phyloP scores from a whole-genome alignment of 1,140 invertebrate genomes.

The Wasmannia auropunctata region DNA sequence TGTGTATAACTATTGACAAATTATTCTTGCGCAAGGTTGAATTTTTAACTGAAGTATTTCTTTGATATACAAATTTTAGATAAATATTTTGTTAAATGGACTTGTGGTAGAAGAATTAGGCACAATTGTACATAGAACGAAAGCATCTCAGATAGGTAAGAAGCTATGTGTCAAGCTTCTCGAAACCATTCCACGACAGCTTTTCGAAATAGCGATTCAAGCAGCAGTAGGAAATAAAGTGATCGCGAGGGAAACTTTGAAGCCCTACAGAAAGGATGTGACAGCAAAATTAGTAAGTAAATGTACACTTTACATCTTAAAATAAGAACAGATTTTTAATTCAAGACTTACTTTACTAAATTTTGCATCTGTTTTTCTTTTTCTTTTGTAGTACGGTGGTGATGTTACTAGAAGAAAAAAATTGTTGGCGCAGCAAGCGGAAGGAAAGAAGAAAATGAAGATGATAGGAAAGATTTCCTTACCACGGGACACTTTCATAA shows the following conservation, averaged over 20 bases:
- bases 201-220: slow-evolving; percentile 95
- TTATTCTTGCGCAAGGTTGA: neutral
- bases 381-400: slow-evolving; percentile 96
- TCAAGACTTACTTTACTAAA: slow-evolving; percentile 47
- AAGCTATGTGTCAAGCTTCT: slow-evolving; percentile 92
- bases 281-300: slow-evolving; percentile 94
- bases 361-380: slow-evolving; percentile 74
- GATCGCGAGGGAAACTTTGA: slow-evolving; percentile 94
- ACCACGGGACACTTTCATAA: slow-evolving; percentile 97
- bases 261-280: slow-evolving; percentile 96
- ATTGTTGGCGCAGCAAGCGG: slow-evolving; percentile 94
- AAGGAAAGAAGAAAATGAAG: slow-evolving; percentile 97
- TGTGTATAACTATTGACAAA: slow-evolving; percentile 17
- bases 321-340: slow-evolving; percentile 51
- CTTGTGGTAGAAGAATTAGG: slow-evolving; percentile 94
- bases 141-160: slow-evolving; percentile 89
- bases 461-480: slow-evolving; percentile 96
- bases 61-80: slow-evolving; percentile 81
- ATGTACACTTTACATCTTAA: slow-evolving; percentile 1
- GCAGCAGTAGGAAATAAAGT: slow-evolving; percentile 93
- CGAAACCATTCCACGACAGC: slow-evolving; percentile 95
- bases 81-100: slow-evolving; percentile 94
- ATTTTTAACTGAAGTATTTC: slow-evolving; percentile 27
- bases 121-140: slow-evolving; percentile 91
- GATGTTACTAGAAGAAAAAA: slow-evolving; percentile 96